Evolutionary conservation across 35 echinoderm and acorn worm genomes (phyloP).

Genomic region (Acanthaster planci): DNA sequence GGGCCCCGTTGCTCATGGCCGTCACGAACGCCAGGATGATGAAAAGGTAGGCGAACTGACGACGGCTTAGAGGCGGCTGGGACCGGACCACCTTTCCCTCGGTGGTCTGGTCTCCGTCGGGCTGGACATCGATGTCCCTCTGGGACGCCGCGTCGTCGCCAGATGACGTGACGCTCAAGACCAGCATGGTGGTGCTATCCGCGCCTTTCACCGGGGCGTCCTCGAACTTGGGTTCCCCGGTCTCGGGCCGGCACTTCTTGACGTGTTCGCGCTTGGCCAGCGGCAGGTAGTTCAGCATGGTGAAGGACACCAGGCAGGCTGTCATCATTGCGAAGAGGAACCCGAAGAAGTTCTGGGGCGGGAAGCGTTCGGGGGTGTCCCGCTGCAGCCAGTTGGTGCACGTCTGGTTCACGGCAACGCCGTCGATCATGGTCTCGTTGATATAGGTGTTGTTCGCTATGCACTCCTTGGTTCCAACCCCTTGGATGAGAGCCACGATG

Average conservation of each 20-base stretch:
- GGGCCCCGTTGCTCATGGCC: conserved; percentile 84
- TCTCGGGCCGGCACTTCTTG: not conserved
- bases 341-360: conserved; percentile 72
- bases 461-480: conserved; percentile 64
- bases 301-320: conserved; percentile 44
- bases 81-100: not conserved
- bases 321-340: conserved; percentile 79
- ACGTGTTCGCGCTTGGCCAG: conserved; percentile 64
- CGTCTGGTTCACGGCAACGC: not conserved
- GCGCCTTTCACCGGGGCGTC: not conserved
- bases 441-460: conserved; percentile 60
- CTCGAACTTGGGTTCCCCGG: not conserved
- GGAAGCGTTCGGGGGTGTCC: conserved; percentile 52
- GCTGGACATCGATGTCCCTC: not conserved
- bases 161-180: conserved; percentile 32
- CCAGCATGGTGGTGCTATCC: conserved; percentile 50
- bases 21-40: conserved; percentile 69
- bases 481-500: conserved; percentile 72
- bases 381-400: conserved; percentile 64
- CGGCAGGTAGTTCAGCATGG: conserved; percentile 69
- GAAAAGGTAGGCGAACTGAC: conserved; percentile 56
- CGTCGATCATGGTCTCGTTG: conserved; percentile 2
- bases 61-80: not conserved
- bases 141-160: not conserved
- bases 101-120: too few species aligned